A percentile compares a stretch with the other conserved stretches of the same genome.
Evolutionary conservation across 2,113 vertebrate species (phyloP).

Genomic region (Rutilus rutilus): DNA sequence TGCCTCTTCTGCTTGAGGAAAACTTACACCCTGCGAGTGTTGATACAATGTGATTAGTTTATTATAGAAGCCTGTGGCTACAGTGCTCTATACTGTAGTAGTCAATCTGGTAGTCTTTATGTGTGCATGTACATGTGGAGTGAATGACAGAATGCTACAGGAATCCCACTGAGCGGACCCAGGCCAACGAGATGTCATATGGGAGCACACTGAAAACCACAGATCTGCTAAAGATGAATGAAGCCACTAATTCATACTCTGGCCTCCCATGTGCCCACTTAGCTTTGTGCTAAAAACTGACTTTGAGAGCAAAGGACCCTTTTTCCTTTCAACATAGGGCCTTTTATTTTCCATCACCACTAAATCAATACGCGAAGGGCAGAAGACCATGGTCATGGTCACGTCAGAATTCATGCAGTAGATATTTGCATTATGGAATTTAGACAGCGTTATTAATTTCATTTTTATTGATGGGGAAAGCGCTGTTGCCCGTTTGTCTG

Average conservation of each 20-base stretch:
- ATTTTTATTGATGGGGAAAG: conserved; percentile 25
- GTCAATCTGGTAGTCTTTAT: conserved; percentile 53
- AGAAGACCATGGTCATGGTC: conserved; percentile 6
- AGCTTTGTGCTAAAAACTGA: conserved; percentile 49
- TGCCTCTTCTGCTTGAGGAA: conserved; percentile 68
- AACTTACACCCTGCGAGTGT: conserved; percentile 72
- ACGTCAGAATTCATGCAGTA: conserved; percentile 13
- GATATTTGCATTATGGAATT: conserved; percentile 9
- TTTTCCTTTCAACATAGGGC: conserved; percentile 23
- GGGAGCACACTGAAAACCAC: conserved; percentile 19
- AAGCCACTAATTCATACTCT: conserved; percentile 46
- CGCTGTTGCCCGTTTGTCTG: neutral
- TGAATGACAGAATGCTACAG: conserved; percentile 59
- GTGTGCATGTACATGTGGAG: conserved; percentile 38
- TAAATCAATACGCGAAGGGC: neutral
- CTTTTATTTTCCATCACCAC: conserved; percentile 37
- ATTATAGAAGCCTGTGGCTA: conserved; percentile 71
- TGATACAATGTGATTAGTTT: conserved; percentile 80
- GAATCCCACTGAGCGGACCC: conserved; percentile 53
- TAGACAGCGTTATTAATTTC: conserved; percentile 21
- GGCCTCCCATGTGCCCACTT: conserved; percentile 57
- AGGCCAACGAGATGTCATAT: conserved; percentile 55
- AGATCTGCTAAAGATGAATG: conserved; percentile 43
- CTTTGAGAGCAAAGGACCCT: conserved; percentile 50
- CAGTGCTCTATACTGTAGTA: conserved; percentile 62